These are phyloP conservation scores for Corticium candelabrum DNA, from an alignment of 37 sponge, comb jelly and placozoan genomes.

Conservation along the genomic window DNA sequence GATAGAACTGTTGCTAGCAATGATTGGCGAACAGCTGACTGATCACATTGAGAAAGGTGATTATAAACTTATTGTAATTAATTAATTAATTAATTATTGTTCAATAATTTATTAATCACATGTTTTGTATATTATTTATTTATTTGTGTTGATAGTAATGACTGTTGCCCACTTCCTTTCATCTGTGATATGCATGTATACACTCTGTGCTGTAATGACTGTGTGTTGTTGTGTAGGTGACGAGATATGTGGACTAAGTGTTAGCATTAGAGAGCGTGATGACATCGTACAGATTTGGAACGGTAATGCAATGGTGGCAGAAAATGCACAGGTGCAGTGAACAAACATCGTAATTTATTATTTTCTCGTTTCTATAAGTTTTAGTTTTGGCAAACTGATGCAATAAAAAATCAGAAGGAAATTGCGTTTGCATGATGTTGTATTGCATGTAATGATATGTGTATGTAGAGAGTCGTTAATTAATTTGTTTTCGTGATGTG, in stretches of 20 bases:
- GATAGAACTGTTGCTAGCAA: constrained; percentile 5
- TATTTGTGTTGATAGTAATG: neutral
- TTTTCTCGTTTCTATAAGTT: too few relatives aligned
- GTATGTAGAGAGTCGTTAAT: too few relatives aligned
- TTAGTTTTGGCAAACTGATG: too few relatives aligned
- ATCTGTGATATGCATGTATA: neutral
- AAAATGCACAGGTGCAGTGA: neutral
- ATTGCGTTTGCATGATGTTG: too few relatives aligned
- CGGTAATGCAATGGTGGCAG: neutral
- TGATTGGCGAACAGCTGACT: constrained; percentile 5
- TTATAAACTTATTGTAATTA: too few relatives aligned
- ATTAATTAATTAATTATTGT: too few relatives aligned
- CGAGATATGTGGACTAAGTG: constrained; percentile 1
- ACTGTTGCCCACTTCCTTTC: too few relatives aligned
- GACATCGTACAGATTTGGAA: constrained; percentile 10
- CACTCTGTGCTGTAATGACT: neutral
- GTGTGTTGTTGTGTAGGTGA: neutral
- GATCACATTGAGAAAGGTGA: neutral
- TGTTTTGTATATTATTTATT: neutral
- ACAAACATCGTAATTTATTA: too few relatives aligned
- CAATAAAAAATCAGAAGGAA: too few relatives aligned
- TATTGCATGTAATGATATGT: too few relatives aligned
- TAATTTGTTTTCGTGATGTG: too few relatives aligned
- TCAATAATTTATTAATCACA: too few relatives aligned
- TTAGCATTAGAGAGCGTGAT: constrained; percentile 8